phyloP scores from a whole-genome alignment of 35 echinoderm and acorn worm genomes.

The Stichopus chloronotus region DNA sequence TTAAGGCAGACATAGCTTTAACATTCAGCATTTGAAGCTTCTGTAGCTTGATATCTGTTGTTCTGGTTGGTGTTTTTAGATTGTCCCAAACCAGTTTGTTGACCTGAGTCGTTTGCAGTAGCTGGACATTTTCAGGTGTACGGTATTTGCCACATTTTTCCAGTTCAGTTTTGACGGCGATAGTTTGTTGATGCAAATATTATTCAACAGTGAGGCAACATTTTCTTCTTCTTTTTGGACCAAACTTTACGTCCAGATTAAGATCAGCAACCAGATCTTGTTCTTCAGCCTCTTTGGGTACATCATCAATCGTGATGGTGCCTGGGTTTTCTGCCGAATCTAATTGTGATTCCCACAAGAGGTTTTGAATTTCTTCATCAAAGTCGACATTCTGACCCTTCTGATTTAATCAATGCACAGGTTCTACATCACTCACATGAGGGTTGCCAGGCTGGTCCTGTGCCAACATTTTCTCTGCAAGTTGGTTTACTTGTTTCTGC shows the following conservation, averaged over 20 bases:
- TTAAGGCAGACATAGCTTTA: slow-evolving; percentile 9
- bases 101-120: too few species aligned
- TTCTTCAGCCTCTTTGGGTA: slow-evolving; percentile 6
- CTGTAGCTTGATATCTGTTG: slow-evolving; percentile 7
- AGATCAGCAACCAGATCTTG: not conserved
- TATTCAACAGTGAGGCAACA: not conserved
- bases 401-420: not conserved
- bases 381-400: not conserved
- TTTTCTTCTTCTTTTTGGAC: not conserved
- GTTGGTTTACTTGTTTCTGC: slow-evolving; percentile 17
- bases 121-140: too few species aligned
- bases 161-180: not conserved
- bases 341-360: not conserved
- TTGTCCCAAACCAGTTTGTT: too few species aligned
- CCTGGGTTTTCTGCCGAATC: slow-evolving; percentile 9
- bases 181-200: slow-evolving; percentile 12
- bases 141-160: slow-evolving; percentile 2
- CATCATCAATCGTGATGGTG: not conserved
- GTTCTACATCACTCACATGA: slow-evolving; percentile 3
- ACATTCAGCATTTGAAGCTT: slow-evolving; percentile 13
- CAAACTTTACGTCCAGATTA: slow-evolving; percentile 14
- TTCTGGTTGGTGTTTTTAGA: too few species aligned
- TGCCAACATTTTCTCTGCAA: not conserved
- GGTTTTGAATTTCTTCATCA: slow-evolving; percentile 14
- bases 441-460: slow-evolving; percentile 12